Evolutionary conservation across 1,140 invertebrate species (phyloP).

Genomic region (Nylanderia fulva): DNA sequence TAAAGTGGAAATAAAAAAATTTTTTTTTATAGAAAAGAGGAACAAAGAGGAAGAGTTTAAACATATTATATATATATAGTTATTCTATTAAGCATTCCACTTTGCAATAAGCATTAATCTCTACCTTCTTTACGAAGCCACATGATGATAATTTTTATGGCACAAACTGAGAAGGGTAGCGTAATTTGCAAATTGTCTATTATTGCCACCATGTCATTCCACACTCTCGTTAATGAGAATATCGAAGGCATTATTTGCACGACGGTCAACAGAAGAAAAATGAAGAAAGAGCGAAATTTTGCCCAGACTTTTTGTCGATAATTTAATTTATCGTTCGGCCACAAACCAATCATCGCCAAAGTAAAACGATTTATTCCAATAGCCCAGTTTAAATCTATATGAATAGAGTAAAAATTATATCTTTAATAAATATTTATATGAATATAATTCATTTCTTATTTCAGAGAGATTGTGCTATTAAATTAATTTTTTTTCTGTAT

Average conservation of each 20-base stretch:
- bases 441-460: neutral
- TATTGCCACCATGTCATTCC: neutral
- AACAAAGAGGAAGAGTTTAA: neutral
- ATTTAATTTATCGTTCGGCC: constrained; percentile 15
- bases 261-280: neutral
- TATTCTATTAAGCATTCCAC: neutral
- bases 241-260: neutral
- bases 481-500: neutral
- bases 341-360: constrained; percentile 25
- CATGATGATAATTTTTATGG: constrained; percentile 30
- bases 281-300: neutral
- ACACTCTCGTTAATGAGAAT: neutral
- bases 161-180: neutral
- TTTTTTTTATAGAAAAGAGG: neutral
- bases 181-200: constrained; percentile 25
- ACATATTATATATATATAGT: neutral
- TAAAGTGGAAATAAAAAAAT: neutral
- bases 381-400: constrained; percentile 57
- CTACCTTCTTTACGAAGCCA: constrained; percentile 36
- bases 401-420: neutral
- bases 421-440: neutral
- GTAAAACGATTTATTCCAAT: constrained; percentile 44
- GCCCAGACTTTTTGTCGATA: neutral
- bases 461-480: neutral
- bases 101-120: neutral